phyloP scores from a whole-genome alignment of 1,140 invertebrate genomes.

The Araneus ventricosus region DNA sequence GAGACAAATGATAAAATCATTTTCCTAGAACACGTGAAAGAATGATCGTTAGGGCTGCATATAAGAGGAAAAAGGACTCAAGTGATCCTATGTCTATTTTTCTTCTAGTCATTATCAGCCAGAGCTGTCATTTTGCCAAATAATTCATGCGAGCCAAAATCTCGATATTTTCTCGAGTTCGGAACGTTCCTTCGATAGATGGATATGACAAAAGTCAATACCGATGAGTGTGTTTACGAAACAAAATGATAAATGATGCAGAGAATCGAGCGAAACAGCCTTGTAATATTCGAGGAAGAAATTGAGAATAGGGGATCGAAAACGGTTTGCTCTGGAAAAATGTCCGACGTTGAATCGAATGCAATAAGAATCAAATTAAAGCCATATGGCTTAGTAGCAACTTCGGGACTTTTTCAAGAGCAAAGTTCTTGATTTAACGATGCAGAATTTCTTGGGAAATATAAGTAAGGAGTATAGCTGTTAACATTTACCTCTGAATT shows the following conservation, averaged over 20 bases:
- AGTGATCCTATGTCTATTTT: background rate
- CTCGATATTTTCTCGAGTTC: background rate
- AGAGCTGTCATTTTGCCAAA: background rate
- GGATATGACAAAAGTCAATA: slow-evolving; percentile 13
- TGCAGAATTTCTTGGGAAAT: too few species aligned
- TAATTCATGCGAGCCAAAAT: slow-evolving; percentile 16
- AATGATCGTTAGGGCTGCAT: background rate
- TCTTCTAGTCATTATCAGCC: background rate
- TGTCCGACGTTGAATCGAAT: background rate
- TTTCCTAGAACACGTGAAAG: background rate
- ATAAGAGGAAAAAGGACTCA: background rate
- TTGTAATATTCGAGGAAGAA: background rate
- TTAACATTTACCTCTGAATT: too few species aligned
- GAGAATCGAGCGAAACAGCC: background rate
- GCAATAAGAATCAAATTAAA: slow-evolving; percentile 17
- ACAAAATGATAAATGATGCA: background rate
- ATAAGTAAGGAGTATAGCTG: too few species aligned
- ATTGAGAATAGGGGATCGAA: background rate
- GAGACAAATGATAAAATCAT: background rate
- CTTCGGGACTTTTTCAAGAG: background rate
- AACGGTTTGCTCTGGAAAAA: background rate
- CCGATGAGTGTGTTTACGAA: background rate
- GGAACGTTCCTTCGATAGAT: background rate
- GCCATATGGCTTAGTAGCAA: background rate
- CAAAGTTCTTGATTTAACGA: too few species aligned